phyloP scores from a whole-genome alignment of 2,113 vertebrate genomes.

The Macroglossus sobrinus region DNA sequence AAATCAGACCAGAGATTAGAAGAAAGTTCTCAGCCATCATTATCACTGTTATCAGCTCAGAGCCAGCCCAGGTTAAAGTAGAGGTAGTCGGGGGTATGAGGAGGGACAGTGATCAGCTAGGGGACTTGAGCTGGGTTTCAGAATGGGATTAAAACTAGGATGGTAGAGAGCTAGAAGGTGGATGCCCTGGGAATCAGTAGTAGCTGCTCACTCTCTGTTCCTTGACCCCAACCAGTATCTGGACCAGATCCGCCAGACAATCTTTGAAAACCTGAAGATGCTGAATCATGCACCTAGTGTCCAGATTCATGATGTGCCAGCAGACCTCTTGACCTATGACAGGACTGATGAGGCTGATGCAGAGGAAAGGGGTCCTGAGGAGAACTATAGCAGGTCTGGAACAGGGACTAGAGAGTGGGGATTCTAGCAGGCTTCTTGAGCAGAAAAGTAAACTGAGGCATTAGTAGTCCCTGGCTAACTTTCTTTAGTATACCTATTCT shows the following conservation, averaged over 20 bases:
- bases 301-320: slow-evolving; percentile 98
- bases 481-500: background rate
- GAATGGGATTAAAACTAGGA: background rate
- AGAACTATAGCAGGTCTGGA: slow-evolving; percentile 92
- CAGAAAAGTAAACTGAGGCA: background rate
- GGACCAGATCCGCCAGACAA: slow-evolving; percentile 97
- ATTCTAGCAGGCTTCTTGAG: background rate
- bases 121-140: background rate
- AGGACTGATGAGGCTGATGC: slow-evolving; percentile 95
- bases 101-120: background rate
- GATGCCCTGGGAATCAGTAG: background rate
- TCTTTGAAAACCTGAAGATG: slow-evolving; percentile 99
- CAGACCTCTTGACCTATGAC: slow-evolving; percentile 95
- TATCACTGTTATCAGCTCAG: background rate
- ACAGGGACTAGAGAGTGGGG: background rate
- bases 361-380: slow-evolving; percentile 93
- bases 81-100: background rate
- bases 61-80: background rate
- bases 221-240: slow-evolving; percentile 86
- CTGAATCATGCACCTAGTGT: slow-evolving; percentile 98
- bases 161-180: background rate
- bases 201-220: background rate
- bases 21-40: background rate
- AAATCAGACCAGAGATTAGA: background rate
- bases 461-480: background rate